phyloP scores from a whole-genome alignment of 1,140 invertebrate genomes.

The Drosophila tropicalis region DNA sequence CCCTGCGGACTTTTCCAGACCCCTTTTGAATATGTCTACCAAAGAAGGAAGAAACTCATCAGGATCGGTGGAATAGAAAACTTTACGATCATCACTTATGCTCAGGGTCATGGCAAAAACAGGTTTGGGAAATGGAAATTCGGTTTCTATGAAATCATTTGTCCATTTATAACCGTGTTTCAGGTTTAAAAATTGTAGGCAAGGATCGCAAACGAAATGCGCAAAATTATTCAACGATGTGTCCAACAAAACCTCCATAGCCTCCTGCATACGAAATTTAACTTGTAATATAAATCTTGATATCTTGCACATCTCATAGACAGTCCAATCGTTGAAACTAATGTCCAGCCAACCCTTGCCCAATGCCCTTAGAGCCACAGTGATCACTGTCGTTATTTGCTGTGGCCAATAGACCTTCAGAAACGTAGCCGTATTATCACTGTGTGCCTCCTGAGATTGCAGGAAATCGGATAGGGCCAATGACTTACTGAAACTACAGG shows the following conservation, averaged over 20 bases:
- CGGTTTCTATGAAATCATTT: slow-evolving; percentile 63
- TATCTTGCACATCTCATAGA: slow-evolving; percentile 75
- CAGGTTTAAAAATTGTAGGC: slow-evolving; percentile 55
- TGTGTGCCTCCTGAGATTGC: slow-evolving; percentile 63
- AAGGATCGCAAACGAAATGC: slow-evolving; percentile 67
- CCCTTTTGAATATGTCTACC: slow-evolving; percentile 64
- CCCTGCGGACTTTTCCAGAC: slow-evolving; percentile 64
- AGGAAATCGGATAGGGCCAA: slow-evolving; percentile 63
- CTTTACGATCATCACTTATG: slow-evolving; percentile 54
- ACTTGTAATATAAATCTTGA: slow-evolving; percentile 70
- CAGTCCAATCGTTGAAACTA: slow-evolving; percentile 56
- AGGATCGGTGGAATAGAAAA: slow-evolving; percentile 70
- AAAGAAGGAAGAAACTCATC: slow-evolving; percentile 71
- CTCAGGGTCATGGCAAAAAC: slow-evolving; percentile 67
- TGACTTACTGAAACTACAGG: slow-evolving; percentile 63
- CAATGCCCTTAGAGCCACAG: slow-evolving; percentile 54
- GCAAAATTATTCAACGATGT: slow-evolving; percentile 62
- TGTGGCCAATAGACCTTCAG: slow-evolving; percentile 71
- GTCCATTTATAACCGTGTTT: slow-evolving; percentile 61
- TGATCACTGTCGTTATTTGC: slow-evolving; percentile 59
- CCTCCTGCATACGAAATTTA: slow-evolving; percentile 80
- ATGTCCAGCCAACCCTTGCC: slow-evolving; percentile 81
- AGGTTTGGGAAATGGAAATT: slow-evolving; percentile 67
- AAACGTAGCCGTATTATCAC: slow-evolving; percentile 59
- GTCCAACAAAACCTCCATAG: slow-evolving; percentile 70